phyloP scores from a whole-genome alignment of 2,797 vertebrate genomes.

The Setipinna tenuifilis region DNA sequence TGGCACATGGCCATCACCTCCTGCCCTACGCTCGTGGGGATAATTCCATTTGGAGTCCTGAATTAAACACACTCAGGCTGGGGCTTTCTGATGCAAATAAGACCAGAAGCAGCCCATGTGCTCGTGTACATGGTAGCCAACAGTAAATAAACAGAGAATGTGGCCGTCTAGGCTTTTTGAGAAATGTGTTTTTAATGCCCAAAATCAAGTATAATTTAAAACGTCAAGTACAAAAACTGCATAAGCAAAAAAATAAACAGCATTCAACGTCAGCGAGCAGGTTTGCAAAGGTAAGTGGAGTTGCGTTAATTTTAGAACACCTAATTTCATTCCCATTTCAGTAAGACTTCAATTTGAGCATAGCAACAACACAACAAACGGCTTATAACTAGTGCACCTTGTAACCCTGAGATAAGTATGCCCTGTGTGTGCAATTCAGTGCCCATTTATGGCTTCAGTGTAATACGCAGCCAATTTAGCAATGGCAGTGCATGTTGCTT shows the following conservation, averaged over 20 bases:
- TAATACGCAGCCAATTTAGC: background rate
- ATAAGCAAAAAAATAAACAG: background rate
- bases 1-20: background rate
- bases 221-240: background rate
- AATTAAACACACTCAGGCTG: background rate
- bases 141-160: background rate
- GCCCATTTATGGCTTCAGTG: slow-evolving; percentile 32
- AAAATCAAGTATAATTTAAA: background rate
- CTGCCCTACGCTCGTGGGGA: background rate
- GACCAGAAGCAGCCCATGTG: background rate
- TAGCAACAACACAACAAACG: background rate
- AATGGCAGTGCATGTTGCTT: background rate
- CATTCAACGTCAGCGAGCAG: background rate
- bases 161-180: background rate
- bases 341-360: background rate
- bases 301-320: background rate
- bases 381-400: background rate
- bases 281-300: background rate
- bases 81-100: background rate
- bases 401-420: background rate
- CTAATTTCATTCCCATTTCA: background rate
- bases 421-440: background rate
- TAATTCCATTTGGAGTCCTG: background rate
- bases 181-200: background rate
- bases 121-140: background rate